Percentiles rank a stretch among this genome's conserved stretches.
These are phyloP conservation scores for Lepidurus apus DNA, from an alignment of 1,140 invertebrate species.

Conservation along the genomic window DNA sequence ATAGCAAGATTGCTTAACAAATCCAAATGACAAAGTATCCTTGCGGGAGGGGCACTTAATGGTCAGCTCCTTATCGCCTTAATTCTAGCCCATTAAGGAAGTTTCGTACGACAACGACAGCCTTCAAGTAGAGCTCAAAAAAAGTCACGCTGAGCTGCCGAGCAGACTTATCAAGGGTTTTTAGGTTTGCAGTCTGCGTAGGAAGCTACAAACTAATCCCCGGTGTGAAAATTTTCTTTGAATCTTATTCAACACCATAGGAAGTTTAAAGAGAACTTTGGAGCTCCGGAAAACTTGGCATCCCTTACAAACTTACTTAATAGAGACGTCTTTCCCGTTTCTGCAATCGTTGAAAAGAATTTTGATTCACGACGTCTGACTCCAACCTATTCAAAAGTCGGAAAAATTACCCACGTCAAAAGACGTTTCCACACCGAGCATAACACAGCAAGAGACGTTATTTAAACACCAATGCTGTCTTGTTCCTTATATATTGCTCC, in stretches of 20 bases:
- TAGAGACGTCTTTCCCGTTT: slow-evolving; percentile 19
- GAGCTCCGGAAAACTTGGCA: slow-evolving; percentile 14
- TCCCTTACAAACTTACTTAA: not conserved
- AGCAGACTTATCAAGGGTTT: not conserved
- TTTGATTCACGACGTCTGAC: slow-evolving; percentile 14
- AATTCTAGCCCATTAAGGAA: slow-evolving; percentile 2
- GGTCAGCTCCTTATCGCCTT: slow-evolving; percentile 7
- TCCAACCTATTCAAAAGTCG: not conserved
- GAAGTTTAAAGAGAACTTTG: not conserved
- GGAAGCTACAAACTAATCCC: not conserved
- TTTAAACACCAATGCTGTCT: not conserved
- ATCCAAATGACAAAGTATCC: slow-evolving; percentile 9
- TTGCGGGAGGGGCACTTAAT: not conserved
- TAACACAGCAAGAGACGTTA: not conserved
- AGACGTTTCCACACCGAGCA: not conserved
- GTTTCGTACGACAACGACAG: not conserved
- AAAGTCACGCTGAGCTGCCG: not conserved
- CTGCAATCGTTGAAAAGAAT: slow-evolving; percentile 3
- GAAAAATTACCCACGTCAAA: not conserved
- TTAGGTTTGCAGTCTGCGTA: not conserved
- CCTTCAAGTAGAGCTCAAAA: not conserved
- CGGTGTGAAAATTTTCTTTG: not conserved
- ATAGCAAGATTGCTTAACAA: not conserved
- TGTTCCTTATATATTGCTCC: not conserved
- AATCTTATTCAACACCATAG: not conserved